Evolutionary conservation across 2,888 invertebrate species (phyloP), one percentile per base, ranked within the genome.

Genomic region (Caenorhabditis uteleia): DNA sequence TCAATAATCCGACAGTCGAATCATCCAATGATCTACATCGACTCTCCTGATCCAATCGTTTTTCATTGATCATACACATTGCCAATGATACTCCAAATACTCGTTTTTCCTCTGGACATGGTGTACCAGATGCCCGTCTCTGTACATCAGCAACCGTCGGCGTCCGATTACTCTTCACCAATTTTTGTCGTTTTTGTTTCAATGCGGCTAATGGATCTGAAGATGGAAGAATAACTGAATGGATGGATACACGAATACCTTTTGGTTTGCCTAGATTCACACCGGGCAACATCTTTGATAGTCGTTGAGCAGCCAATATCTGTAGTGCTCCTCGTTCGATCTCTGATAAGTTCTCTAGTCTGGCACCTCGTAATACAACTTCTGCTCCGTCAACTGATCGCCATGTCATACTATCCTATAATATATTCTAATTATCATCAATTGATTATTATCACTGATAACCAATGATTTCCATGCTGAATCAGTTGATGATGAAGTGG

Each of bases 21-120:
- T 71, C 71, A 39, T 71, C 71, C 8, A 71, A 53, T 2, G 68
- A 68, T 21, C 71, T 46, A 36, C 71, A 71, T 14, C 71, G 59
- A 42, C 59, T 68, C 50, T 68, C 71, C 49, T 62, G 56, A 54
- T 71, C 71, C 49, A 68, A 34, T 8, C 88, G 80, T 59, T 88
- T 85, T 85, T 93, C 93, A 76, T 91, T 90, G 82, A 90, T 90
- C 76, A 93, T 88, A 83, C 93, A 93, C 82, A 91, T 91, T 49
- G 89, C 87, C 72, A 94, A 85, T 1, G 92, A 89, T 70, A 92
- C 89, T 8, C 93, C 93, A 82, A 94, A 94, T 54, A 92, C 90
- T 2, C 65, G 53, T 44, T 62, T 68, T n/a, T 71, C 70, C 18
- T 60, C 66, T 26, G 20, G 59, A 40, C 34, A 39, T 20, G 61